Percentiles rank a stretch among this genome's conserved stretches.
phyloP scores from a whole-genome alignment of 2,888 invertebrate genomes.

The Athalia rosae region DNA sequence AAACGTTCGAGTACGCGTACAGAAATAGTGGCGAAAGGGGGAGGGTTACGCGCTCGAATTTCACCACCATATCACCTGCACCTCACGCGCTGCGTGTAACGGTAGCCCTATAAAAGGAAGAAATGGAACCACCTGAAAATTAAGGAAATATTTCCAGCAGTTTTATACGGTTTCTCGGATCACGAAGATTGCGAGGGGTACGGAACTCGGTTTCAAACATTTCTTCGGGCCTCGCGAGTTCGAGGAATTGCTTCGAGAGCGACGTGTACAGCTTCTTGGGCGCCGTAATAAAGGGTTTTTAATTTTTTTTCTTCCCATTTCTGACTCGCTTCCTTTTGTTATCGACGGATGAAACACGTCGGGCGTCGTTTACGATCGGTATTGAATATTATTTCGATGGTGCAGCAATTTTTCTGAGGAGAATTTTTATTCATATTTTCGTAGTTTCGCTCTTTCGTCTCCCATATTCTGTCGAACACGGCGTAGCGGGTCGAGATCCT shows the following conservation, averaged over 20 bases:
- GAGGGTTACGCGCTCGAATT: conserved; percentile 38
- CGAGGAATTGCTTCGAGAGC: not conserved
- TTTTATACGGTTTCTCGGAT: conserved; percentile 34
- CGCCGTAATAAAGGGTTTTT: not conserved
- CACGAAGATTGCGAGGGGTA: conserved; percentile 33
- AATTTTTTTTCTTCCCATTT: not conserved
- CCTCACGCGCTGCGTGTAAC: not conserved
- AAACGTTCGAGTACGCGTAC: conserved; percentile 13
- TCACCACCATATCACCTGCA: not conserved
- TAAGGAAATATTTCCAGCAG: conserved; percentile 23
- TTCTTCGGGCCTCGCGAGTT: conserved; percentile 18
- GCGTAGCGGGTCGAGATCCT: not conserved
- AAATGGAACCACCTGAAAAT: conserved; percentile 25
- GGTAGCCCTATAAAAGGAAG: not conserved
- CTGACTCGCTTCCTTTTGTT: not conserved
- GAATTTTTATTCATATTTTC: conserved; percentile 17
- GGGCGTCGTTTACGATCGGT: not conserved
- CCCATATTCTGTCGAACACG: not conserved
- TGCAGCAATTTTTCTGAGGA: not conserved
- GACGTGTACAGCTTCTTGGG: not conserved
- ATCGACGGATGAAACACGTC: conserved; percentile 4
- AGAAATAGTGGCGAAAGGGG: not conserved
- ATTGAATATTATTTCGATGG: not conserved
- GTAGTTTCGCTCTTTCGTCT: not conserved
- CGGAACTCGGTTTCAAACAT: conserved; percentile 32